Evolutionary conservation across 2,888 invertebrate species (phyloP), one percentile per base, ranked within the genome.

Genomic region (Augiades crinisus): DNA sequence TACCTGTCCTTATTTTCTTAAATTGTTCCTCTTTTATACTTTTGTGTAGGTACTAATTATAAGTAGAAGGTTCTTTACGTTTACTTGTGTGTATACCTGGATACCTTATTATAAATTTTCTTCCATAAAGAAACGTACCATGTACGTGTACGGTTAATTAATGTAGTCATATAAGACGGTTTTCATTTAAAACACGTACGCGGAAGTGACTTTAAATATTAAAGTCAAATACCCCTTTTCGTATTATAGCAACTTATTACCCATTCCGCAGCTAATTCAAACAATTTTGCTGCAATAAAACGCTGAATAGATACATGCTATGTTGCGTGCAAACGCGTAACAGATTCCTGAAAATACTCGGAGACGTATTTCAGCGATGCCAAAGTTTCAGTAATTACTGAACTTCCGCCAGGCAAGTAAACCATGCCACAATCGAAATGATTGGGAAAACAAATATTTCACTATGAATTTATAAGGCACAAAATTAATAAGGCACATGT

Each of bases 251-350:
- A 41, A 30, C 17, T 17, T 30, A 30, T 30, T 30, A 31, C 19
- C 10, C 12, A 43, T 43, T 31, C 19, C 31, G 19, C 13, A 13
- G 19, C 43, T 17, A 33, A 49, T 41, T 41, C 12, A 34, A 43
- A 43, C 41, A 24, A 49, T 36, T 13, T 41, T 49, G 12, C 13
- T 10, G 41, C 24, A 24, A 43, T 36, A 31, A 38, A 49, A 19
- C 31, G 8, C 43, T 17, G 21, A 30, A 43, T 33, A 49, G 49
- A 49, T 24, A 41, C 49, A 49, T 49, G 41, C 49, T 13, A 49
- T 43, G 49, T 49, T 49, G 49, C 49, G 49, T 49, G 49, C 49
- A 34, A 49, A 41, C 31, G 37, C 47, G 22, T 47, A 21, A 40
- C 19, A 27, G 33, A 10, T 36, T 47, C 33, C 19, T 31, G 43